Base-by-base conservation (phyloP, 2,888 invertebrate genomes). In the Rhamnusium bicolor region DNA sequence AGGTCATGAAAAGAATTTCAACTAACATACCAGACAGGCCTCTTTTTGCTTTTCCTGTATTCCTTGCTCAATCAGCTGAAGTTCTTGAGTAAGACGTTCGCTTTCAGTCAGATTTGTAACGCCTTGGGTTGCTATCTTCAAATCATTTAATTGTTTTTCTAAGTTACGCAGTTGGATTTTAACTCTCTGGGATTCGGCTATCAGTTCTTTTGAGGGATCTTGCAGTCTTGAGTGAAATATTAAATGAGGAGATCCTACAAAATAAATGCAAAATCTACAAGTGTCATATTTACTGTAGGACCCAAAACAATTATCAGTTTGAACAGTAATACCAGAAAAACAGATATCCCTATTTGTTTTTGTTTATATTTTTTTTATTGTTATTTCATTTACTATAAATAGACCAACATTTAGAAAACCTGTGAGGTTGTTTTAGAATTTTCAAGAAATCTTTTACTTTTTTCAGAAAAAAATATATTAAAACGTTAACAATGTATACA, bases 41-140 rank as follows among this genome's bases (percentile, higher is more conserved):
- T 91, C 91, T 74, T 91, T 91, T 78, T 92, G 91, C 80, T 91
- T 91, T 79, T 92, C 91, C 68, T 90, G 89, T 76, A 92, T 92
- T 27, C 91, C 91, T 75, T 91, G 91, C 81, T 92, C 91, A 24
- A 92, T 91, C 82, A 91, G 86, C 75, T 91, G 90, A 69, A 92
- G 85, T 82, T 92, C 92, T 80, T 91, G 91, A 8, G 91, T 89
- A 40, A 92, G 85, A 72, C 90, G 86, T 76, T 92, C 91, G 16
- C 91, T 90, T 78, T 92, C 91, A 71, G 86, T 89, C 67, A 91
- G 86, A 10, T 88, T 88, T 10, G 89, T 88, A 46, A 90, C 88
- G 19, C 85, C 85, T 61, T 88, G 90, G 79, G 91, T 90, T 0
- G 91, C 90, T 10, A 90, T 89, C 70, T 91, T 86, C 75, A 92